A percentile compares a stretch with the other conserved stretches of the same genome.
Conservation (phyloP, 2,888 invertebrate species). For the Drosophila mimetica region DNA sequence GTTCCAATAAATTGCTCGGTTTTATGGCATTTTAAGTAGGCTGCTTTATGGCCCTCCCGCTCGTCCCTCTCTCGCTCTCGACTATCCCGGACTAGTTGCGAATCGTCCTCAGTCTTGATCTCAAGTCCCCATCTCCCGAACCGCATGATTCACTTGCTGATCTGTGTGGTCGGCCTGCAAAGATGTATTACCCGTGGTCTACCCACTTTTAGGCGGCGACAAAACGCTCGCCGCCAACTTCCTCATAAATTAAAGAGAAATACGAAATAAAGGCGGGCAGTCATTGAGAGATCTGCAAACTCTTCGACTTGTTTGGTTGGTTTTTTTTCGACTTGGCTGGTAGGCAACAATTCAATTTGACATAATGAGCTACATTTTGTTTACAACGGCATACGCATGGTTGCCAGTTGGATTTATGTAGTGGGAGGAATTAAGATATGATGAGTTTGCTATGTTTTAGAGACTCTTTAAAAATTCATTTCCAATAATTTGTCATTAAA, state of each 20-base stretch:
- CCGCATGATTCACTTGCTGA: constrained; percentile 63
- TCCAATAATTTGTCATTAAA: background rate
- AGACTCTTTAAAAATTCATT: background rate
- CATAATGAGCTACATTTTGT: constrained; percentile 84
- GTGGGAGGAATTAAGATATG: constrained; percentile 11
- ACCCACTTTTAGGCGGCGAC: constrained; percentile 70
- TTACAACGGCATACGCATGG: constrained; percentile 31
- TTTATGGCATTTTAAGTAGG: constrained; percentile 82
- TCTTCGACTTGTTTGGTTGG: constrained; percentile 42
- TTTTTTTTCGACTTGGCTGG: constrained; percentile 53
- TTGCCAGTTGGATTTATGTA: background rate
- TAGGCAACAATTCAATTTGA: constrained; percentile 84
- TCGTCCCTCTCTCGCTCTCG: background rate
- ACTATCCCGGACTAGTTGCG: constrained; percentile 15
- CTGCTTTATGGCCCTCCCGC: constrained; percentile 65
- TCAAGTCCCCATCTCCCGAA: background rate
- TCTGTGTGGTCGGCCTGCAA: constrained; percentile 49
- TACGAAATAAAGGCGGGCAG: constrained; percentile 24
- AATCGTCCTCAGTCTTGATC: background rate
- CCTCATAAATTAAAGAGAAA: constrained; percentile 48
- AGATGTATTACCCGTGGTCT: constrained; percentile 65
- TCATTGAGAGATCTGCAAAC: constrained; percentile 38
- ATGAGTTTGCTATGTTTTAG: background rate
- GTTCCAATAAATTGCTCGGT: constrained; percentile 80
- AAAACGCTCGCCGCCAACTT: constrained; percentile 70